Evolutionary conservation across 2,797 vertebrate genomes (phyloP), one percentile per base, ranked within the genome.

Genomic region (Lepilemur septentrionalis): DNA sequence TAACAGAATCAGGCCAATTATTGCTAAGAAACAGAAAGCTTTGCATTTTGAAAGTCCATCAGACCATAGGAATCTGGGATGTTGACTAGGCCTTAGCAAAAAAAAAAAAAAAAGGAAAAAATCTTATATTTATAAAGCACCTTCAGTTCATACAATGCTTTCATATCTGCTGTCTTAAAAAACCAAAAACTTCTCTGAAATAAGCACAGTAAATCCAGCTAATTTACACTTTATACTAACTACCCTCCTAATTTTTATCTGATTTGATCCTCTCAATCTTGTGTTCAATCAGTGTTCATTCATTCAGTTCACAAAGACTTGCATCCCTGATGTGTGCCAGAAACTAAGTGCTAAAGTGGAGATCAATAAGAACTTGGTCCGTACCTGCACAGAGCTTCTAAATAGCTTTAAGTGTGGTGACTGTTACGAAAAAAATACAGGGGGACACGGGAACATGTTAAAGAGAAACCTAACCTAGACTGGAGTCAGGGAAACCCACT

Each of bases 301-400:
- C n/a, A 38, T 41, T 70, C 20, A 13, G 20, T 70, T 70, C 67
- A 69, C 35, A 70, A 41, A 41, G 18, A 35, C 14, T 70, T 70
- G 35, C 22, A 70, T 81, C 18, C 41, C 57, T 84, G 83, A 35
- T 41, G 38, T 70, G 65, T 80, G 82, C 35, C 67, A 93, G 57
- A 94, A 87, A 73, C 5, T 30, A 95, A 94, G 48, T 76, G 41
- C 17, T 55, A 23, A 78, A 87, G 20, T 78, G 17, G 38, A 55
- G 32, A 81, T 61, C 20, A 84, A 12, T 65, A 95, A 82, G 41
- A 63, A 83, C 23, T 72, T 83, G 65, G 15, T 83, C 30, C 22
- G 80, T 61, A 17, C 50, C 35, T 87, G 35, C 28, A 87, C 69
- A 93, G 63, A 94, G 59, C 35, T 94, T 94, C 83, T 41, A 87